Conservation (phyloP, 2,113 vertebrate genomes). For the Varanus salvator region DNA sequence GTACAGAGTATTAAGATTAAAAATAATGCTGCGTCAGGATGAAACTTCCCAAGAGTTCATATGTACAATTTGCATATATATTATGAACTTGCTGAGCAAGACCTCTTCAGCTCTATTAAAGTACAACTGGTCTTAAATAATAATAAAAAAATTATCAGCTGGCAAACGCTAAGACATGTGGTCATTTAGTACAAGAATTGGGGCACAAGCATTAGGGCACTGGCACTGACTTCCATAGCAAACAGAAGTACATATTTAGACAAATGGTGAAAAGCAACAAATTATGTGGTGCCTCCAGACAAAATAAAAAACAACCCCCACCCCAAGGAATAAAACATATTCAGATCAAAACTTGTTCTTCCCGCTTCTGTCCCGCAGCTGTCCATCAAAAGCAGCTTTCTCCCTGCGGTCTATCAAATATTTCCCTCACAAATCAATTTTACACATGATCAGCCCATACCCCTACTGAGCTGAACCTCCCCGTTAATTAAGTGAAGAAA, state of each 20-base stretch:
- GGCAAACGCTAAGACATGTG: slow-evolving; percentile 26
- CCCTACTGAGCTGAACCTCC: slow-evolving; percentile 97
- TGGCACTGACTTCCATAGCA: slow-evolving; percentile 51
- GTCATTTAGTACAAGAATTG: slow-evolving; percentile 35
- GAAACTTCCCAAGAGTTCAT: slow-evolving; percentile 64
- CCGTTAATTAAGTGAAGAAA: slow-evolving; percentile 99
- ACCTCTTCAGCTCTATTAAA: slow-evolving; percentile 61
- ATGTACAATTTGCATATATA: slow-evolving; percentile 69
- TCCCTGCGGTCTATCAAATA: slow-evolving; percentile 95
- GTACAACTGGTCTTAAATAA: slow-evolving; percentile 47
- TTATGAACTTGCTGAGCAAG: slow-evolving; percentile 61
- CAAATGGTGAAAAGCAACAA: slow-evolving; percentile 61
- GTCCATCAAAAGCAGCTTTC: slow-evolving; percentile 89
- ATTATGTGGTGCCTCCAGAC: slow-evolving; percentile 66
- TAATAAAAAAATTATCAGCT: slow-evolving; percentile 55
- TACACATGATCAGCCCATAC: slow-evolving; percentile 99
- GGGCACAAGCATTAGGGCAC: slow-evolving; percentile 64
- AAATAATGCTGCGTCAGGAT: slow-evolving; percentile 70
- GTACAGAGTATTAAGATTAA: slow-evolving; percentile 68
- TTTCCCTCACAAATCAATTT: slow-evolving; percentile 99
- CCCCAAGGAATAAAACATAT: slow-evolving; percentile 30
- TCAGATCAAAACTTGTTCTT: slow-evolving; percentile 86
- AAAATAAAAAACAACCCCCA: slow-evolving; percentile 53
- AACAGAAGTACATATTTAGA: slow-evolving; percentile 54
- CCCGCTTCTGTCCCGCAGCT: slow-evolving; percentile 83